phyloP scores from a whole-genome alignment of 2,113 vertebrate genomes.

The Tympanuchus pallidicinctus region DNA sequence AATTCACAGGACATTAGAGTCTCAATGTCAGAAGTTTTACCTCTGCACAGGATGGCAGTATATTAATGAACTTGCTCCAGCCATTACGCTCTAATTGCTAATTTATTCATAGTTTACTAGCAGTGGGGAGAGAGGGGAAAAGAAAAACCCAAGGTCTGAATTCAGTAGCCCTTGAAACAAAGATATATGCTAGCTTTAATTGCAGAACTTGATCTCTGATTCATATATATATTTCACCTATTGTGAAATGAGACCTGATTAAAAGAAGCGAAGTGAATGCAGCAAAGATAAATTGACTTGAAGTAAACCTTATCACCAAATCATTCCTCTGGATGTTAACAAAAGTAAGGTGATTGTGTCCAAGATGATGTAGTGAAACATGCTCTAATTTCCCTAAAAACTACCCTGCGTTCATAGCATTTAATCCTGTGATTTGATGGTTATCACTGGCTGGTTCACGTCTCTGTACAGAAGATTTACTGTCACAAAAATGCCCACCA shows the following conservation, averaged over 20 bases:
- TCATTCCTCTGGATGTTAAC: neutral
- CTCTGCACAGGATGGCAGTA: neutral
- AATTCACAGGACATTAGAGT: conserved; percentile 18
- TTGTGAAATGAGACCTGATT: neutral
- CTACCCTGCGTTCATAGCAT: rapidly evolving
- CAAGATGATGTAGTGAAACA: neutral
- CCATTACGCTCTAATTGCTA: conserved; percentile 41
- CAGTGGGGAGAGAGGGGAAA: neutral
- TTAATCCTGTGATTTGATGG: neutral
- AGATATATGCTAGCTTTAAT: neutral
- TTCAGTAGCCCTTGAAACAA: conserved; percentile 11
- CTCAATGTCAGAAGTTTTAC: conserved; percentile 16
- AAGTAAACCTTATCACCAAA: neutral
- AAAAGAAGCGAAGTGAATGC: neutral
- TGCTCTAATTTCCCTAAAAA: neutral
- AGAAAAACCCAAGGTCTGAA: neutral
- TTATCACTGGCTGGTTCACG: neutral
- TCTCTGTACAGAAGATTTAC: neutral
- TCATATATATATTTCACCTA: neutral
- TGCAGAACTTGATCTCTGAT: neutral
- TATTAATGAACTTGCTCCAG: conserved; percentile 25
- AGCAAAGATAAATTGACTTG: neutral
- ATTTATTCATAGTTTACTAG: conserved; percentile 36
- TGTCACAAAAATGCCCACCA: neutral
- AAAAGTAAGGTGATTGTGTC: neutral